Evolutionary conservation across 2,888 invertebrate genomes (phyloP).

Genomic region (Limnephilus rhombicus): DNA sequence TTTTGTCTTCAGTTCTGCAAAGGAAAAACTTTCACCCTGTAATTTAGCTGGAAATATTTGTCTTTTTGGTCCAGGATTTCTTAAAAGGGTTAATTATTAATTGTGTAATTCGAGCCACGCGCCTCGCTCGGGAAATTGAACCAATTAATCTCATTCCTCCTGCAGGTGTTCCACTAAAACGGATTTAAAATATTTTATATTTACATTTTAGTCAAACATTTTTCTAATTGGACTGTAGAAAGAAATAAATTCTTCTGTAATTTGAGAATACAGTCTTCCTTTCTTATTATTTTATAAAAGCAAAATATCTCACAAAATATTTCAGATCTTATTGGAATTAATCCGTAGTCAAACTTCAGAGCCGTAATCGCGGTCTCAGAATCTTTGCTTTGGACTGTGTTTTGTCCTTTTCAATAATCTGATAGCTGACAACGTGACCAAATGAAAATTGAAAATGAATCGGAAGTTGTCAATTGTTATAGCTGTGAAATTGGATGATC

Average conservation of each 20-base stretch:
- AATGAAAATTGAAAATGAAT: background rate
- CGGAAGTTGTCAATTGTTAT: background rate
- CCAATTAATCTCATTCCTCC: background rate
- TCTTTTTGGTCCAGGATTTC: background rate
- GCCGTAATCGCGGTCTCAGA: background rate
- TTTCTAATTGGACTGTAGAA: background rate
- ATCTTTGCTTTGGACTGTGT: background rate
- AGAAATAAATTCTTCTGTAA: background rate
- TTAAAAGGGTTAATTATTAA: background rate
- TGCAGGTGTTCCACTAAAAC: background rate
- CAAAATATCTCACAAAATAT: background rate
- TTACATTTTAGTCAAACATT: background rate
- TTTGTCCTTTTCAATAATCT: background rate
- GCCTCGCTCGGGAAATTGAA: background rate
- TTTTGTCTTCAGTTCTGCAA: conserved; percentile 6
- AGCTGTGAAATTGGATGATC: background rate
- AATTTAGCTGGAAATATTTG: background rate
- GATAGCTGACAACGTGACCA: background rate
- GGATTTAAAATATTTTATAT: background rate
- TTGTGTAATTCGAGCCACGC: background rate
- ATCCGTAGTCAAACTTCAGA: background rate
- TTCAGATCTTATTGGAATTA: background rate
- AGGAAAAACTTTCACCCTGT: conserved; percentile 2
- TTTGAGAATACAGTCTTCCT: background rate
- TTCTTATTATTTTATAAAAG: background rate